Evolutionary conservation across 1,140 invertebrate genomes (phyloP).

Genomic region (Zaprionus ornatus): DNA sequence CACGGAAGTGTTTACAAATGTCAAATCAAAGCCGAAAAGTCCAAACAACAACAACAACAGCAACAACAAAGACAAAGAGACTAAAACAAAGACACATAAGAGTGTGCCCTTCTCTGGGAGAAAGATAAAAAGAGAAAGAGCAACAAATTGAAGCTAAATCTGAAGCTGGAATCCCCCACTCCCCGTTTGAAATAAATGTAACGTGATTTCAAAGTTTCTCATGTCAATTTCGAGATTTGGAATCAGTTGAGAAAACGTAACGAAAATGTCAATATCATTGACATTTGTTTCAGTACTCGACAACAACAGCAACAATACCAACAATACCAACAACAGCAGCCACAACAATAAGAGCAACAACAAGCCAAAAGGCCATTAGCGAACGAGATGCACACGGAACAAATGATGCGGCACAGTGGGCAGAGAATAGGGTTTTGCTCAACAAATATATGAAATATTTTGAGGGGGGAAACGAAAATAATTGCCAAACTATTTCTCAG

Average conservation of each 20-base stretch:
- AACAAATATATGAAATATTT: not conserved
- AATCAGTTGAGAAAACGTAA: constrained; percentile 58
- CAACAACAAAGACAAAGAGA: constrained; percentile 5
- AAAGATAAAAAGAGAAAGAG: constrained; percentile 6
- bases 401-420: constrained; percentile 20
- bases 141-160: constrained; percentile 23
- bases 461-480: not conserved
- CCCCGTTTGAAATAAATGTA: constrained; percentile 30
- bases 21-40: constrained; percentile 51
- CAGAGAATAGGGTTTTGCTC: too few species aligned
- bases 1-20: constrained; percentile 77
- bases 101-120: constrained; percentile 31
- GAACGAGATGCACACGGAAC: constrained; percentile 60
- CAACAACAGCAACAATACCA: constrained; percentile 9
- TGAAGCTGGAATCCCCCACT: constrained; percentile 12
- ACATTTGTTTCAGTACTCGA: constrained; percentile 62
- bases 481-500: not conserved
- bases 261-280: constrained; percentile 78
- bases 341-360: constrained; percentile 24
- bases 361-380: constrained; percentile 56
- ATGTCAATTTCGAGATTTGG: constrained; percentile 74
- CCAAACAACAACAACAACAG: not conserved
- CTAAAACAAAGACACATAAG: constrained; percentile 21
- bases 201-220: constrained; percentile 67
- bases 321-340: constrained; percentile 5